These are phyloP conservation scores for Phocides pigmalion DNA, from an alignment of 1,140 invertebrate genomes.

Conservation along the genomic window DNA sequence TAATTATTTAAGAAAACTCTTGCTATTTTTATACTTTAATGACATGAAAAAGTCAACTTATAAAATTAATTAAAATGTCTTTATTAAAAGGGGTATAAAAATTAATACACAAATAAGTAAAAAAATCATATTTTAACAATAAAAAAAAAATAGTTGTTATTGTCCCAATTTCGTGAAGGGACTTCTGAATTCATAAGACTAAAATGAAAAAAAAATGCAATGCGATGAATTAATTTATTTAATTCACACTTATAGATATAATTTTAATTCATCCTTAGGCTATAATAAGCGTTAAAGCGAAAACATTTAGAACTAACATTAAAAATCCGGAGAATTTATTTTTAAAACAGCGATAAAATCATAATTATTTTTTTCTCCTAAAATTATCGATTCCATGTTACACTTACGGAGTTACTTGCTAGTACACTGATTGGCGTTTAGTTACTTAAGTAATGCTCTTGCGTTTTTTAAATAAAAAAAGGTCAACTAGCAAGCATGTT, in stretches of 20 bases:
- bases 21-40: too few species aligned
- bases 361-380: not conserved
- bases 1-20: too few species aligned
- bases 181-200: too few species aligned
- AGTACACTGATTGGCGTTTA: slow-evolving; percentile 22
- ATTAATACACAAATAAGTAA: too few species aligned
- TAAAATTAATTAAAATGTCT: too few species aligned
- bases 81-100: too few species aligned
- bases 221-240: slow-evolving; percentile 16
- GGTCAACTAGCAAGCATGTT: slow-evolving; percentile 23
- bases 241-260: slow-evolving; percentile 3
- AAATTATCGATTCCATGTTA: slow-evolving; percentile 7
- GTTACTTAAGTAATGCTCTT: slow-evolving; percentile 17
- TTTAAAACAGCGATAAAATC: not conserved
- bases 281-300: slow-evolving; percentile 6
- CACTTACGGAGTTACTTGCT: slow-evolving; percentile 4
- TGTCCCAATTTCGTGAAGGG: not conserved
- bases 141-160: too few species aligned
- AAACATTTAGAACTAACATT: not conserved
- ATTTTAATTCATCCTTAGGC: not conserved
- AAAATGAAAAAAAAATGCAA: slow-evolving; percentile 9
- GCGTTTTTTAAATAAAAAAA: slow-evolving; percentile 16
- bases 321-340: not conserved
- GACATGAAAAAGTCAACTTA: too few species aligned
- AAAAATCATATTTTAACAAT: too few species aligned